A percentile compares a stretch with the other conserved stretches of the same genome.
Conservation (phyloP, 2,888 invertebrate genomes). For the Sympetrum striolatum region DNA sequence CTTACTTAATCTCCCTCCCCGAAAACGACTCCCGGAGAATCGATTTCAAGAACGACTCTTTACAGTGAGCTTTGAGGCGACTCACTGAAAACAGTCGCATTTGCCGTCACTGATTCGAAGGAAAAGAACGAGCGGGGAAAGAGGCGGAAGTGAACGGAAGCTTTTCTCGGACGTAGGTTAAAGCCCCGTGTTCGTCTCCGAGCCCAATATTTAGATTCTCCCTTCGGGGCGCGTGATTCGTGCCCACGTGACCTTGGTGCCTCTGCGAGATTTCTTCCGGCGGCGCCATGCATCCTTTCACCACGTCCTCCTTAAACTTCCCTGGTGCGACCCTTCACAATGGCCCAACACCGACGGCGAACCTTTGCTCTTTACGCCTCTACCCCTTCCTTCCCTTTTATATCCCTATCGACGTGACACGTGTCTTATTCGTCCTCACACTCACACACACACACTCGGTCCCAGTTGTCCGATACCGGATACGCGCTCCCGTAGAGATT, state of each 20-base stretch:
- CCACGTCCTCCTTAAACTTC: not conserved
- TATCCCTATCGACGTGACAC: slow-evolving; percentile 30
- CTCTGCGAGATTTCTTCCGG: not conserved
- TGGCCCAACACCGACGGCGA: not conserved
- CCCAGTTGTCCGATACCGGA: slow-evolving; percentile 25
- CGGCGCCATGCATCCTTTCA: not conserved
- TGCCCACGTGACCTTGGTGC: not conserved
- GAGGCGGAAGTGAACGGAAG: no score
- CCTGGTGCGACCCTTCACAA: not conserved
- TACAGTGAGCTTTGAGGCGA: no score
- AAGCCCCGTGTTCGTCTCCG: not conserved
- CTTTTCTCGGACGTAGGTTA: no score
- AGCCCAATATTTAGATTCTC: not conserved
- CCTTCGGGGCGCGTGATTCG: not conserved
- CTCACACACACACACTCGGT: not conserved
- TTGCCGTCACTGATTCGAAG: no score
- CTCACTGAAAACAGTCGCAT: no score
- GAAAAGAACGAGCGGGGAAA: no score
- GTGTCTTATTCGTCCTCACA: not conserved
- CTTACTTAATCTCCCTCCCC: no score
- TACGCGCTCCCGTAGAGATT: slow-evolving; percentile 25
- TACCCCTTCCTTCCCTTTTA: not conserved
- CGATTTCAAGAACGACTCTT: no score
- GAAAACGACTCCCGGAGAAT: no score
- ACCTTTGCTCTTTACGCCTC: not conserved